Percentiles rank a stretch among this genome's conserved stretches.
phyloP scores from a whole-genome alignment of 2,113 vertebrate genomes.

The Cranoglanis bouderius region DNA sequence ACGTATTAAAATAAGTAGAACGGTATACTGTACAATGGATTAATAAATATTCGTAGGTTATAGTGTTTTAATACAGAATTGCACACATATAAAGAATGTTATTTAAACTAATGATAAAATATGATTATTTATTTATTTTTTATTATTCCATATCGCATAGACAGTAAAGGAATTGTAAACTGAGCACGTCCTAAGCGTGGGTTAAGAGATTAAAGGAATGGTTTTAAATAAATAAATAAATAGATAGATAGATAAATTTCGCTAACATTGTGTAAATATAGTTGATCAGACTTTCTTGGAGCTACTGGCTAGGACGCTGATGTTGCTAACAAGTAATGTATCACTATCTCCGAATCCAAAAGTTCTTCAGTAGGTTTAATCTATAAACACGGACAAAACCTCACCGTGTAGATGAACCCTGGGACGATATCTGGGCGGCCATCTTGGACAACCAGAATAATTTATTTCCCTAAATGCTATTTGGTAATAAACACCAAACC shows the following conservation, averaged over 20 bases:
- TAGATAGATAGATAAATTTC: not conserved
- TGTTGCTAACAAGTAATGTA: not conserved
- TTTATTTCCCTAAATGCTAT: not conserved
- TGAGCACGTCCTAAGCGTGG: too few species aligned
- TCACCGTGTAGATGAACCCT: not conserved
- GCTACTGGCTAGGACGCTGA: not conserved
- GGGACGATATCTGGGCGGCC: not conserved
- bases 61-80: not conserved
- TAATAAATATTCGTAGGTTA: not conserved
- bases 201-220: not conserved
- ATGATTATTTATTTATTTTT: not conserved
- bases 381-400: not conserved
- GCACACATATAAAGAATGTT: not conserved
- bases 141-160: not conserved
- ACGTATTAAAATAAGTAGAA: constrained; percentile 8
- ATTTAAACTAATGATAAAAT: not conserved
- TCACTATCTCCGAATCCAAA: not conserved
- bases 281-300: not conserved
- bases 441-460: not conserved
- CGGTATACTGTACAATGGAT: constrained; percentile 12
- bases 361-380: not conserved
- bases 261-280: not conserved
- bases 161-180: not conserved
- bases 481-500: not conserved
- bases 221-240: not conserved